Percentiles rank a stretch among this genome's conserved stretches.
phyloP scores from a whole-genome alignment of 2,888 invertebrate genomes.

The Ashinkailepas kermadecensis region DNA sequence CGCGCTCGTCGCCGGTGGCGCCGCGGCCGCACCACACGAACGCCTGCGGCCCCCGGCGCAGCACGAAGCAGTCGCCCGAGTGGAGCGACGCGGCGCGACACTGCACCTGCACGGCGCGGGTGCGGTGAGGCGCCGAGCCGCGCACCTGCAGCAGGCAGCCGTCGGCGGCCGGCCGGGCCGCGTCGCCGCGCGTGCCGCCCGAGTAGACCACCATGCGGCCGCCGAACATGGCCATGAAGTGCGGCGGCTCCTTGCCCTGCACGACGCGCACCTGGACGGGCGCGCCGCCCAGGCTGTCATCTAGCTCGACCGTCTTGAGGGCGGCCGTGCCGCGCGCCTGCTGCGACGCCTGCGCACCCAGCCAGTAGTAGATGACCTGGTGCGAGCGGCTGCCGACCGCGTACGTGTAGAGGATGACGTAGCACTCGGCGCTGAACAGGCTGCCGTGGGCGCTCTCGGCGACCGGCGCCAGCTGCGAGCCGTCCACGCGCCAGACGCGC shows the following conservation, averaged over 20 bases:
- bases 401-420: conserved; percentile 75
- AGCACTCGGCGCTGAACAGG: conserved; percentile 73
- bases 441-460: conserved; percentile 59
- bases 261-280: conserved; percentile 63
- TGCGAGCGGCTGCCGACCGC: conserved; percentile 52
- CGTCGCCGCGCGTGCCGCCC: conserved; percentile 32
- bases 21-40: conserved; percentile 84
- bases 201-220: conserved; percentile 61
- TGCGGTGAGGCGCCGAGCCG: conserved; percentile 63
- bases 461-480: conserved; percentile 55
- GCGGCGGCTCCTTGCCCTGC: conserved; percentile 84
- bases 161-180: too few species aligned
- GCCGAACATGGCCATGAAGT: conserved; percentile 80
- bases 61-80: conserved; percentile 74
- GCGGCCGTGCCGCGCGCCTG: conserved; percentile 65
- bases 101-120: conserved; percentile 59
- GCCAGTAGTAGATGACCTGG: conserved; percentile 68
- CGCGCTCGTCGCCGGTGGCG: conserved; percentile 82
- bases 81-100: conserved; percentile 57
- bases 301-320: conserved; percentile 49
- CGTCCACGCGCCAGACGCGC: conserved; percentile 60
- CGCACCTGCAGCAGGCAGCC: conserved; percentile 67
- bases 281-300: conserved; percentile 46
- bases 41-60: conserved; percentile 51
- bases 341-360: conserved; percentile 66